phyloP scores from a whole-genome alignment of 2,113 vertebrate species.

The Xenopus laevis region DNA sequence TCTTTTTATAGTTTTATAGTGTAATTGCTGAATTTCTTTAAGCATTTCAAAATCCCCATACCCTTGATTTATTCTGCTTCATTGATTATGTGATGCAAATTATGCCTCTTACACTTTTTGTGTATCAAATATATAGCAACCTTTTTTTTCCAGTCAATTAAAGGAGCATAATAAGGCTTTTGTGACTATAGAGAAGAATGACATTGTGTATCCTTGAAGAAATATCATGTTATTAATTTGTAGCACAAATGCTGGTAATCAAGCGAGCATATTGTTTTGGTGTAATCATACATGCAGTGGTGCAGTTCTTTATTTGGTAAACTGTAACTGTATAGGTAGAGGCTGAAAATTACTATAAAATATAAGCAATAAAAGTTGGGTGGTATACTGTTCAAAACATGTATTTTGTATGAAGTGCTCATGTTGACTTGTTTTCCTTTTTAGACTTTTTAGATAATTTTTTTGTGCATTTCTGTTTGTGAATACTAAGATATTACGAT shows the following conservation, averaged over 20 bases:
- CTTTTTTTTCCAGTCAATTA: background rate
- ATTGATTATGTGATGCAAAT: background rate
- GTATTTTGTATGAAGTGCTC: too few species aligned
- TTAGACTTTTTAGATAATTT: too few species aligned
- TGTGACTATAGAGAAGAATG: background rate
- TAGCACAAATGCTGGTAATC: background rate
- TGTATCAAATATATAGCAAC: background rate
- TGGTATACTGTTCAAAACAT: too few species aligned
- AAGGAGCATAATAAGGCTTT: background rate
- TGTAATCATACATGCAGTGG: background rate
- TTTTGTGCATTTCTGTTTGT: too few species aligned
- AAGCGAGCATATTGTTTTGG: background rate
- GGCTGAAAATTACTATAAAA: too few species aligned
- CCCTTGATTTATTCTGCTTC: background rate
- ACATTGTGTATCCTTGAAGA: too few species aligned
- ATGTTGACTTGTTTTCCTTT: too few species aligned
- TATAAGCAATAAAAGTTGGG: too few species aligned
- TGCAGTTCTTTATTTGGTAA: background rate
- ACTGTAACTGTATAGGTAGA: background rate
- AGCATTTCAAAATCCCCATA: background rate
- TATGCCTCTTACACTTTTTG: background rate
- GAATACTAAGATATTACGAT: too few species aligned
- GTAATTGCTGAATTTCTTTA: background rate
- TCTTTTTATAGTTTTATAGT: too few species aligned
- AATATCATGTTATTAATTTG: background rate